These are phyloP conservation scores for Trichoplusia ni DNA, from an alignment of 1,140 invertebrate species.

Conservation along the genomic window DNA sequence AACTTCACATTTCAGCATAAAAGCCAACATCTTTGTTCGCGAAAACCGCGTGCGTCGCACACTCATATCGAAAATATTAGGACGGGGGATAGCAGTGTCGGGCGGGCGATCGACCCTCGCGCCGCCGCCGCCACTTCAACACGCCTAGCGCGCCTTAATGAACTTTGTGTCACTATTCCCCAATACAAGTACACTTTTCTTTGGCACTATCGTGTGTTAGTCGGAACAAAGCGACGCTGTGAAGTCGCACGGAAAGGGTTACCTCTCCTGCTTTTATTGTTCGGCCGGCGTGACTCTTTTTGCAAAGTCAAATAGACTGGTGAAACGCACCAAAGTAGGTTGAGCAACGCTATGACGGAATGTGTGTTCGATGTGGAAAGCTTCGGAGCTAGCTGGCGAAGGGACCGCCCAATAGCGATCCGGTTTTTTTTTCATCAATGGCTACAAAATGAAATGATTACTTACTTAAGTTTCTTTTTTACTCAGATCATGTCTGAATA, in stretches of 20 bases:
- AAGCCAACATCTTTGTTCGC: not conserved
- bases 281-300: slow-evolving; percentile 54
- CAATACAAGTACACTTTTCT: slow-evolving; percentile 77
- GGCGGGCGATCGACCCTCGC: slow-evolving; percentile 57
- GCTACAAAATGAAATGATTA: no score
- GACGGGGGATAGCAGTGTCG: slow-evolving; percentile 37
- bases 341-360: not conserved
- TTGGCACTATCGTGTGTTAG: slow-evolving; percentile 71
- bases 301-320: slow-evolving; percentile 57
- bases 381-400: no score
- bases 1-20: no score
- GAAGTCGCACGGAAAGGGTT: slow-evolving; percentile 22
- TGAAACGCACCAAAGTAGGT: slow-evolving; percentile 15
- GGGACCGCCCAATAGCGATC: no score
- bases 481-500: no score
- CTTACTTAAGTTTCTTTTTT: no score
- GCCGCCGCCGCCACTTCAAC: slow-evolving; percentile 70
- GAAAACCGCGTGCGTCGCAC: slow-evolving; percentile 35
- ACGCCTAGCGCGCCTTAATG: slow-evolving; percentile 76
- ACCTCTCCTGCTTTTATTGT: slow-evolving; percentile 66
- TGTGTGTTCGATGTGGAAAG: not conserved
- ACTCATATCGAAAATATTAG: slow-evolving; percentile 76
- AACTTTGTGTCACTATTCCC: slow-evolving; percentile 75
- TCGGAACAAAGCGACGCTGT: slow-evolving; percentile 67
- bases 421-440: no score